Evolutionary conservation across 2,888 invertebrate genomes (phyloP), one percentile per base, ranked within the genome.

Genomic region (Pherbina coryleti): DNA sequence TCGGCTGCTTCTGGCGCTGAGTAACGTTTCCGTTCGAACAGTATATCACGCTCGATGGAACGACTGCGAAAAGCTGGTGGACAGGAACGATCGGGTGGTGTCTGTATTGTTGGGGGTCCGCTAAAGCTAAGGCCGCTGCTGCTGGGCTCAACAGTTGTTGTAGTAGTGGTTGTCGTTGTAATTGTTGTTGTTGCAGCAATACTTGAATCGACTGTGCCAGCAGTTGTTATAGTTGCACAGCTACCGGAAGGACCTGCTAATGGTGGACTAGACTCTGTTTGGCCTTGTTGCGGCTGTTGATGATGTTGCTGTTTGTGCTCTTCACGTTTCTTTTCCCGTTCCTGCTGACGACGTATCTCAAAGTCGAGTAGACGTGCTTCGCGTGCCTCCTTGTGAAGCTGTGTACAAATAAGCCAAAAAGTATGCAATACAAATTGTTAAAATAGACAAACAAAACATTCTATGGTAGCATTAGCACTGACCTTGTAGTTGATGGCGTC

Each of bases 401-500:
- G n/a, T n/a, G n/a, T n/a, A n/a, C n/a, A 69, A 3, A 81, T 78
- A 37, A n/a, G 25, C 25, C 25, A 53, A 28, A 25, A 49, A 51
- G 69, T 34, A 66, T 51, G 49, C 9, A 67, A 66, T 19, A 22
- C 2, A 37, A 57, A 62, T 62, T 28, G 55, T 55, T 17, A 34
- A 31, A 17, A 34, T n/a, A n/a, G 2, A 25, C 22, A 17, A 17
- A 28, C 25, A 64, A 2, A 62, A 22, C 31, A 7, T 3, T 64
- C 62, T 62, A 28, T 31, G 19, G 5, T 17, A 2, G 5, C 9
- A 19, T 17, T 37, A 28, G 17, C 34, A 83, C 84, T 85, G 85
- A 89, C 89, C 86, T 89, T 89, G 79, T 89, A 89, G 84, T 90
- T 90, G 78, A 89, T 86, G 67, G 89, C 90, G 87, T 90, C 90